phyloP scores from a whole-genome alignment of 2,888 invertebrate species.

The Agrochola lota region DNA sequence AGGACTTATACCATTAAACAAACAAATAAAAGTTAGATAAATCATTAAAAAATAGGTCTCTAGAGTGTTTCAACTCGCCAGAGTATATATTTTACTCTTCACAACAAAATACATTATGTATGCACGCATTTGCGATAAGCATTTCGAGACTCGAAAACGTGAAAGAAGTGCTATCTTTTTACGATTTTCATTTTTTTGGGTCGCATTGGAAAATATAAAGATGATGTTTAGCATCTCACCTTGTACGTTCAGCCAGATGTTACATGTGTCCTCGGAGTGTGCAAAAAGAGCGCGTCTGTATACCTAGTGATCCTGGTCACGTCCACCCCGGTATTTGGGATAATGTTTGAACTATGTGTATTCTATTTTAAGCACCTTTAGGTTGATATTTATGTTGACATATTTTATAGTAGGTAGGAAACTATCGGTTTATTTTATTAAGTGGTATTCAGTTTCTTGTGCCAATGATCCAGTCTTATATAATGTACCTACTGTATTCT shows the following conservation, averaged over 20 bases:
- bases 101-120: constrained; percentile 39
- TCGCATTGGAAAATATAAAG: constrained; percentile 50
- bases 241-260: constrained; percentile 64
- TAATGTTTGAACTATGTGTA: constrained; percentile 51
- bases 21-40: constrained; percentile 7
- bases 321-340: constrained; percentile 56
- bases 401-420: neutral
- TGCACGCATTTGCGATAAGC: constrained; percentile 35
- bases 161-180: constrained; percentile 45
- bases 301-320: constrained; percentile 64
- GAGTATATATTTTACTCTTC: constrained; percentile 29
- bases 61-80: constrained; percentile 7
- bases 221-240: constrained; percentile 60
- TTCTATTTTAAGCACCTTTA: constrained; percentile 42
- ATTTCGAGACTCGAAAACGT: constrained; percentile 42
- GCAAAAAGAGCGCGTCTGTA: constrained; percentile 40
- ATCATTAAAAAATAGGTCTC: constrained; percentile 11
- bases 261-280: constrained; percentile 49
- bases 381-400: constrained; percentile 34
- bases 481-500: constrained; percentile 16
- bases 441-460: neutral
- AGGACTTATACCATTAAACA: neutral
- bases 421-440: neutral
- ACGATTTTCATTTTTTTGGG: constrained; percentile 50
- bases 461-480: neutral